A percentile compares a stretch with the other conserved stretches of the same genome.
These are phyloP conservation scores for Caradrina kadenii DNA, from an alignment of 2,888 invertebrate species.

Conservation along the genomic window DNA sequence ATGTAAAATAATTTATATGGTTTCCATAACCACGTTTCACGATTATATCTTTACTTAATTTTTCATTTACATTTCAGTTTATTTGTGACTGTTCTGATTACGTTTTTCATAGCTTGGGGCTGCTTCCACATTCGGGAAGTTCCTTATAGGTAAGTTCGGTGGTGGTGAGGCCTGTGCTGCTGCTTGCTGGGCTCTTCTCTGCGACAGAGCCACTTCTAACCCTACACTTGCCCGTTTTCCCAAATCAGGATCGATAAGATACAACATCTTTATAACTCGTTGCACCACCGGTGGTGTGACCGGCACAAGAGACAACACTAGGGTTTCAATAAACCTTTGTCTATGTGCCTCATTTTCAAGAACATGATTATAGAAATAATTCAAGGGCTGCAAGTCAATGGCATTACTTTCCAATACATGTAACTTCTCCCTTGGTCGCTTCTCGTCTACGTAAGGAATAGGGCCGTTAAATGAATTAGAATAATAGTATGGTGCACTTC, in stretches of 20 bases:
- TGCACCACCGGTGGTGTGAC: conserved; percentile 81
- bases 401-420: conserved; percentile 62
- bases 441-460: conserved; percentile 67
- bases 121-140: conserved; percentile 26
- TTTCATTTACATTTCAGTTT: background rate
- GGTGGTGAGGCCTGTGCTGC: conserved; percentile 19
- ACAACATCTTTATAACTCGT: conserved; percentile 94
- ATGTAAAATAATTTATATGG: too few relatives aligned
- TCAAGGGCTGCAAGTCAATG: conserved; percentile 89
- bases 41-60: too few relatives aligned
- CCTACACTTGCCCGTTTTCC: conserved; percentile 91
- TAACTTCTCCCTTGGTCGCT: conserved; percentile 56
- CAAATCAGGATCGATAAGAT: conserved; percentile 93
- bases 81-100: background rate
- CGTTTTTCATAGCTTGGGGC: conserved; percentile 1
- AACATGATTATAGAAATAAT: conserved; percentile 92
- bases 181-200: conserved; percentile 16
- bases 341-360: conserved; percentile 89
- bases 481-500: conserved; percentile 69
- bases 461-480: conserved; percentile 73
- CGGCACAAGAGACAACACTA: conserved; percentile 16
- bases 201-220: conserved; percentile 38
- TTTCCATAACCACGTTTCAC: too few relatives aligned
- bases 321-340: conserved; percentile 50
- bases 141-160: conserved; percentile 22